phyloP scores from a whole-genome alignment of 2,113 vertebrate genomes.

The Otolemur garnettii region DNA sequence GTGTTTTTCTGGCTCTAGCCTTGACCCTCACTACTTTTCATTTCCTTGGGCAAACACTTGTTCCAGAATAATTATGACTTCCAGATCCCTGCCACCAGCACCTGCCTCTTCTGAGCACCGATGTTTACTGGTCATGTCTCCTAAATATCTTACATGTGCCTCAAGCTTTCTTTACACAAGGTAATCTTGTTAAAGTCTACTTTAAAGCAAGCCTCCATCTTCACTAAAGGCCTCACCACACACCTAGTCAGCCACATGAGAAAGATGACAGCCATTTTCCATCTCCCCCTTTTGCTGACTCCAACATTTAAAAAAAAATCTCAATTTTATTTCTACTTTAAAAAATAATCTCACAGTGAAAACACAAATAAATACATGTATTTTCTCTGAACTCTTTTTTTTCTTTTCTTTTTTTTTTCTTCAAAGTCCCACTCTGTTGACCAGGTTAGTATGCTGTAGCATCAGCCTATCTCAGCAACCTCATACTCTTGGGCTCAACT shows the following conservation, averaged over 20 bases:
- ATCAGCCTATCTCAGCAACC: too few species aligned
- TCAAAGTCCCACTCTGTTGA: too few species aligned
- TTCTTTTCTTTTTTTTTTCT: too few species aligned
- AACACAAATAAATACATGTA: background rate
- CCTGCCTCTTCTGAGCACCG: background rate
- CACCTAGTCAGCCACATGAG: background rate
- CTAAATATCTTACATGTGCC: background rate
- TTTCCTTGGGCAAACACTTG: background rate
- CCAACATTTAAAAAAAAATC: background rate
- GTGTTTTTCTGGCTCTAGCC: background rate
- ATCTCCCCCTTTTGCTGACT: background rate
- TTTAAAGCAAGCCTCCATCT: constrained; percentile 7
- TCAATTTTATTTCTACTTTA: background rate
- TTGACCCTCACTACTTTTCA: background rate
- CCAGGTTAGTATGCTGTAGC: too few species aligned
- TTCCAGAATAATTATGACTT: background rate
- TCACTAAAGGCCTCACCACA: background rate
- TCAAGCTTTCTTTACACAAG: background rate
- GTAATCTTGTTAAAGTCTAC: background rate
- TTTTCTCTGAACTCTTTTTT: background rate
- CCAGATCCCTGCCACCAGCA: background rate
- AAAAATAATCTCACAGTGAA: background rate
- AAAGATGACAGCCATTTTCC: constrained; percentile 23
- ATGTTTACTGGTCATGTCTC: background rate
- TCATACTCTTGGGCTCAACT: too few species aligned